These are phyloP conservation scores for Uloborus diversus DNA, from an alignment of 1,140 invertebrate species.

Conservation along the genomic window DNA sequence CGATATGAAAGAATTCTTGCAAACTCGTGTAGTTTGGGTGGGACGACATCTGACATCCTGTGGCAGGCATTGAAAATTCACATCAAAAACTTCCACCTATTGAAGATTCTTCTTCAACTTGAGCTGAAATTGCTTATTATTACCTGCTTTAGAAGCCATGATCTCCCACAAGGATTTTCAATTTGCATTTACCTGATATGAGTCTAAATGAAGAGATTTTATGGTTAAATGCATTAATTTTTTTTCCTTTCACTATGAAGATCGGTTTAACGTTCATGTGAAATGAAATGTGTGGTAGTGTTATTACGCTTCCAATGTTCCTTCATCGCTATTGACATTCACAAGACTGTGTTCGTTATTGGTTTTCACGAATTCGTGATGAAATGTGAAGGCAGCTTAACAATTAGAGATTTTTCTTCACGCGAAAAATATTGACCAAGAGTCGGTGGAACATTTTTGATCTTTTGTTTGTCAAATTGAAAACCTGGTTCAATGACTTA, in stretches of 20 bases:
- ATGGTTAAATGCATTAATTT: not conserved
- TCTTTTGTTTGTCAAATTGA: too few species aligned
- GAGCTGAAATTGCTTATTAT: slow-evolving; percentile 40
- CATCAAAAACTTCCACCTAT: slow-evolving; percentile 37
- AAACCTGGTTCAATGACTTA: too few species aligned
- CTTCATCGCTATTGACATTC: too few species aligned
- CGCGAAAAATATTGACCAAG: too few species aligned
- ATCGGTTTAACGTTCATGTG: not conserved
- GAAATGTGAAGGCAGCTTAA: slow-evolving; percentile 9
- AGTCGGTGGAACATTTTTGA: too few species aligned
- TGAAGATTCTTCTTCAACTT: slow-evolving; percentile 1
- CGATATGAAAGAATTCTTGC: slow-evolving; percentile 41
- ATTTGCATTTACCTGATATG: slow-evolving; percentile 51
- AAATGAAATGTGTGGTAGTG: slow-evolving; percentile 41
- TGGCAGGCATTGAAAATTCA: slow-evolving; percentile 38
- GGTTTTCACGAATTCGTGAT: slow-evolving; percentile 26
- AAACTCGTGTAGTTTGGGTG: slow-evolving; percentile 39
- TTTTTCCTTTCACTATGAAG: not conserved
- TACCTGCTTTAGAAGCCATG: slow-evolving; percentile 28
- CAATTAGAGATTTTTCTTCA: slow-evolving; percentile 21
- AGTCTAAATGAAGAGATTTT: slow-evolving; percentile 39
- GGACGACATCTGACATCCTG: slow-evolving; percentile 42
- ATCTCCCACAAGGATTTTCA: slow-evolving; percentile 15
- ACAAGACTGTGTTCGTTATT: slow-evolving; percentile 19
- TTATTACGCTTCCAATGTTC: slow-evolving; percentile 23